Evolutionary conservation across 2,113 vertebrate species (phyloP).

Genomic region (Bubo scandiacus): DNA sequence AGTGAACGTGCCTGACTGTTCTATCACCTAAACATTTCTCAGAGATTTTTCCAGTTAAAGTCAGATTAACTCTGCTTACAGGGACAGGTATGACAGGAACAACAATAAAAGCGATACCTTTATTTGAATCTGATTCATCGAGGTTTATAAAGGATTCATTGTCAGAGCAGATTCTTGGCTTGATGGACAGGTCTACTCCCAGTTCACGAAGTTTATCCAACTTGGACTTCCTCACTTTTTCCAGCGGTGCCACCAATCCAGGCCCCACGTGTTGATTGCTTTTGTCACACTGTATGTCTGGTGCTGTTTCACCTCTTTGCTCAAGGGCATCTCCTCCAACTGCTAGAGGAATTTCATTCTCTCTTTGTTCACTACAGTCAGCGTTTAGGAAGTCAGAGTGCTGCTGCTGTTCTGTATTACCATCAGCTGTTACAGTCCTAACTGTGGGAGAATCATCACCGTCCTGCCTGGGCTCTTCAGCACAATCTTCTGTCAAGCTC

Average conservation of each 20-base stretch:
- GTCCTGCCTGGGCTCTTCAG: conserved; percentile 1
- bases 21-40: not conserved
- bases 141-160: conserved; percentile 87
- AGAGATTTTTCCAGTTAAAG: not conserved
- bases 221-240: conserved; percentile 79
- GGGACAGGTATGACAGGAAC: not conserved
- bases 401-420: not conserved
- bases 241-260: not conserved
- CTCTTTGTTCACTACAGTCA: not conserved
- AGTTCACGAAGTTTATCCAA: conserved; percentile 85
- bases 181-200: conserved; percentile 85
- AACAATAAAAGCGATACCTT: conserved; percentile 70
- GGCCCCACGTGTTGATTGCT: not conserved
- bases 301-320: not conserved
- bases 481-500: not conserved
- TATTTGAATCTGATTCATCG: conserved; percentile 81
- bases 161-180: conserved; percentile 82
- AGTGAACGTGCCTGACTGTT: not conserved
- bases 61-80: not conserved
- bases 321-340: not conserved
- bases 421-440: not conserved
- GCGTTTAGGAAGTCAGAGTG: not conserved
- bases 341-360: not conserved
- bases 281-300: not conserved
- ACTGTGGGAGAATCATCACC: not conserved